Evolutionary conservation across 2,113 vertebrate species (phyloP).

Genomic region (Oreotragus oreotragus): DNA sequence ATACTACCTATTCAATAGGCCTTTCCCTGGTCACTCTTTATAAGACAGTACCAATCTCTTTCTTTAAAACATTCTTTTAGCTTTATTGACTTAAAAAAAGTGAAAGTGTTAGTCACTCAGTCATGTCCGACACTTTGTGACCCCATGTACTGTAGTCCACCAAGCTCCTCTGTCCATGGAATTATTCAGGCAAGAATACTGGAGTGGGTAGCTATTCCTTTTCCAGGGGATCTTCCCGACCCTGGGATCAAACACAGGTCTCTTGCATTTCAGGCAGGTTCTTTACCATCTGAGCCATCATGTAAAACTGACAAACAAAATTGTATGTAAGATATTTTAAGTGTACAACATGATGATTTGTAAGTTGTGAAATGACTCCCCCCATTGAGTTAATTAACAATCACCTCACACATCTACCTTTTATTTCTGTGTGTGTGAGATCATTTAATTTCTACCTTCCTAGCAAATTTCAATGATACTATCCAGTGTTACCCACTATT

Average conservation of each 20-base stretch:
- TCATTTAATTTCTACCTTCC: background rate
- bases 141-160: background rate
- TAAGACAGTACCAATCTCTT: background rate
- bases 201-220: background rate
- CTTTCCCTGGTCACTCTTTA: background rate
- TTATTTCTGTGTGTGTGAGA: background rate
- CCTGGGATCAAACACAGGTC: background rate
- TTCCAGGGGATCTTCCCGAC: background rate
- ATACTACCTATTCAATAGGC: background rate
- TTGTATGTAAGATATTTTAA: background rate
- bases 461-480: background rate
- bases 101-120: background rate
- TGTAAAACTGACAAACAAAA: background rate
- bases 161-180: background rate
- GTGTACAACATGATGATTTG: background rate
- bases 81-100: background rate
- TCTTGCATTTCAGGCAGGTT: background rate
- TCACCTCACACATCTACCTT: background rate
- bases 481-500: background rate
- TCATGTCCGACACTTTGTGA: background rate
- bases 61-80: background rate
- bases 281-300: background rate
- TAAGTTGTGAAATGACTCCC: background rate
- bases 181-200: background rate
- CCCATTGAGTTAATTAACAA: background rate